A percentile compares a stretch with the other conserved stretches of the same genome.
Conservation (phyloP, 2,797 vertebrate genomes). For the Bryconaethiops microstoma region DNA sequence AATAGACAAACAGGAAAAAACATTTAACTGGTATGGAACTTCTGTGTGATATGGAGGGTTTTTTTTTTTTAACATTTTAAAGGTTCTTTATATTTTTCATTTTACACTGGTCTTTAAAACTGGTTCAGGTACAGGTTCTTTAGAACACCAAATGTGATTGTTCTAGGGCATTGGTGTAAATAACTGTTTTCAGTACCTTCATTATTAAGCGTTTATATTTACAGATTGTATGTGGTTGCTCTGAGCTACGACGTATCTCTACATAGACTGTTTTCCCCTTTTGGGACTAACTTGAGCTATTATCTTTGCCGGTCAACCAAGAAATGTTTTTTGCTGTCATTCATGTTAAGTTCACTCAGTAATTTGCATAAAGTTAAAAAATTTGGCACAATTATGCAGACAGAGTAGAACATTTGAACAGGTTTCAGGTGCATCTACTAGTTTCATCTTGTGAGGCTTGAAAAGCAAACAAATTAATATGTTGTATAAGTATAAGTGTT, state of each 20-base stretch:
- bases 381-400: neutral
- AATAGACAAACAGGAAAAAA: neutral
- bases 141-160: neutral
- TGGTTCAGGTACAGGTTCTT: neutral
- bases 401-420: neutral
- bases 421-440: neutral
- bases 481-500: neutral
- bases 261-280: neutral
- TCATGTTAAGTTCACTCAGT: neutral
- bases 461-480: neutral
- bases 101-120: no score
- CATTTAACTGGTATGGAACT: no score
- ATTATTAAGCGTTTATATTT: neutral
- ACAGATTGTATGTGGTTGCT: neutral
- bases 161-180: neutral
- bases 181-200: neutral
- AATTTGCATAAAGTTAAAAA: neutral
- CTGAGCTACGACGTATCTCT: neutral
- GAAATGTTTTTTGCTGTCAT: neutral
- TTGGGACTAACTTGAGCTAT: neutral
- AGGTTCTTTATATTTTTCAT: no score
- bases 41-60: neutral
- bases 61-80: no score
- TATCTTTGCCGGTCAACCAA: neutral
- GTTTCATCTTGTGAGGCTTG: no score